Base-by-base conservation (phyloP, 1,140 invertebrate species). In the Cyphomyrmex costatus region DNA sequence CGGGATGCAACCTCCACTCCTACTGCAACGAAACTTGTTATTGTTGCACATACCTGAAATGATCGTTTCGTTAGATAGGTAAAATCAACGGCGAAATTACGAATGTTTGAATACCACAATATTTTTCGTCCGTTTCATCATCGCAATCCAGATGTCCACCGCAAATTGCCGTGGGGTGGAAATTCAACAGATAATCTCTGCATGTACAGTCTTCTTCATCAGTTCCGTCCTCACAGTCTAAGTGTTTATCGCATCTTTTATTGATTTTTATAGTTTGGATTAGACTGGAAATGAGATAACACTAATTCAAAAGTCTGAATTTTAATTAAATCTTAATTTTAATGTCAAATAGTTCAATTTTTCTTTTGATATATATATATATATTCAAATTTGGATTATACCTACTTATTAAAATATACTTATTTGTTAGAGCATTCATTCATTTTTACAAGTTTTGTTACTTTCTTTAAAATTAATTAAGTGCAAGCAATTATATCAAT, bases 211-310 rank as follows among this genome's bases (percentile, higher is more conserved):
- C 93, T 1, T 95, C 86, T 95, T 98, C 98, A 93, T 98, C 98
- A 0, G 96, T 97, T 19, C 96, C 97, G 94, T 98, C 98, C 92
- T 98, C 97, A 93, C 98, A 98, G 91, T 98, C 97, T 21, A 96
- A 92, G 58, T 96, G 94, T 30, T 96, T 96, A 93, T 98, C 96
- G 91, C 98, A 98, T 70, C 96, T 96, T 86, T 96, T 95, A 12
- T 90, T 82, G 1, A 95, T 92, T 0, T 96, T 94, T 33, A 98
- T 96, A 16, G 92, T 95, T 94, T 98, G 97, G 1, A 94, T 89
- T 71, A 97, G 96, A 65, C 97, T 97, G 85, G 36, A 19, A 68
- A 61, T 33, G 7, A 56, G 3, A 19, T 10, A 42, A 10, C n/a
- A 51, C 56, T 21, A 2, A 53, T 53, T 30, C 10, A 27, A 86